Base-by-base conservation (phyloP, 2,797 vertebrate species). In the Xyrichtys novacula region DNA sequence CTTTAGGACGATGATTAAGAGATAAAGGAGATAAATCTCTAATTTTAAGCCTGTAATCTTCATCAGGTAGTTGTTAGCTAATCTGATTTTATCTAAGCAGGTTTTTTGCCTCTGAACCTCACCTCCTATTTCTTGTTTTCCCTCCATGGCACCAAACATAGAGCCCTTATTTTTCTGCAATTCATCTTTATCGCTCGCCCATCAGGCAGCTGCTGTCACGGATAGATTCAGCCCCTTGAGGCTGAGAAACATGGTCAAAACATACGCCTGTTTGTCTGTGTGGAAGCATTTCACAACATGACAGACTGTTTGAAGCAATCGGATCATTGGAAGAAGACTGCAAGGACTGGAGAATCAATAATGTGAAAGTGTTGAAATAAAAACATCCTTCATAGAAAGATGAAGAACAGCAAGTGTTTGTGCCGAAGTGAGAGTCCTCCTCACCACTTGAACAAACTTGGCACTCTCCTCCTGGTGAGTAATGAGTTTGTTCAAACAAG, bases 261-360 rank as follows among this genome's bases (percentile, higher is more conserved):
- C 42, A 5, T 22, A 6, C 5, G 42, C 10, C 14, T 10, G 46
- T 67, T 40, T 54, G 19, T 9, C 15, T 15, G 3, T 40, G 16
- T 2, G 4, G 53, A 28, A 34, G 14, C 38, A 20, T 61, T 38
- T 19, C 48, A 46, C 36, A 36, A 23, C 16, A 31, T 55, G 39
- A 58, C 32, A 15, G 3, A 11, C 29, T 58, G 22, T 26, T 28
- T 28, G 36, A 34, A 55, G 28, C 38, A 16, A 26, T 63, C 19
- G 17, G 17, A 59, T 76, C 16, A 69, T 83, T 74, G 57, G 40
- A 60, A 20, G 52, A 59, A 6, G 6, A 40, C 20, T 14, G 31
- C 42, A 50, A 14, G 4, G 6, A 31, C 32, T 32, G 26, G 61
- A 63, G 26, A 49, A 65, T 62, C 28, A 39, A 47, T 65, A 38